phyloP scores from a whole-genome alignment of 2,113 vertebrate genomes.

The Gasterosteus aculeatus region DNA sequence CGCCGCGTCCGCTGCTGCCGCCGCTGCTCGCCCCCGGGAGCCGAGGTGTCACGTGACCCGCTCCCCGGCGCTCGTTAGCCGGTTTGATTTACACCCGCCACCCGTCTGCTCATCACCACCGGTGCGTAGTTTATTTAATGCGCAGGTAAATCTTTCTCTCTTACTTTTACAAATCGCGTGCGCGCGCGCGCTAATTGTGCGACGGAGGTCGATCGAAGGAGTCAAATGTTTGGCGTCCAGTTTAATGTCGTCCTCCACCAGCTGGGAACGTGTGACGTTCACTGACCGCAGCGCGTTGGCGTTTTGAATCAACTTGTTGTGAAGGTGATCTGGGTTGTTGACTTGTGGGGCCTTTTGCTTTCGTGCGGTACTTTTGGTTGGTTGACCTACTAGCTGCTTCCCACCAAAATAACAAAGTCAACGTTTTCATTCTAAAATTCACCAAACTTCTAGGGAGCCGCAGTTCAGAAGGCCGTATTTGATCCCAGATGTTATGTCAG shows the following conservation, averaged over 20 bases:
- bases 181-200: conserved; percentile 11
- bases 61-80: conserved; percentile 76
- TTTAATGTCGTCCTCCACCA: conserved; percentile 27
- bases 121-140: conserved; percentile 5
- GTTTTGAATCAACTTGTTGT: conserved; percentile 31
- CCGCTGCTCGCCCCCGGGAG: conserved; percentile 18
- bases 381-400: conserved; percentile 26
- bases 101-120: no score
- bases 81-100: conserved; percentile 3
- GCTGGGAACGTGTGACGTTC: not conserved
- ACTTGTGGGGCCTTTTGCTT: not conserved
- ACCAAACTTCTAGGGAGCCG: not conserved
- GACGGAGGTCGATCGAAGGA: not conserved
- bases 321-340: conserved; percentile 27
- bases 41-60: conserved; percentile 61
- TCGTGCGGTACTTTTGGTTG: conserved; percentile 13
- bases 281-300: conserved; percentile 28
- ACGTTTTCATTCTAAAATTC: not conserved
- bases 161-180: not conserved
- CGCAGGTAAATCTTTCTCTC: conserved; percentile 1
- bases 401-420: not conserved
- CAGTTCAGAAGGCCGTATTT: not conserved
- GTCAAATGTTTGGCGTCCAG: not conserved
- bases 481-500: not conserved
- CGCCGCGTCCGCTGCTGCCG: not conserved